Conservation (phyloP, 1,140 invertebrate species). For the Drosophila quadrilineata region DNA sequence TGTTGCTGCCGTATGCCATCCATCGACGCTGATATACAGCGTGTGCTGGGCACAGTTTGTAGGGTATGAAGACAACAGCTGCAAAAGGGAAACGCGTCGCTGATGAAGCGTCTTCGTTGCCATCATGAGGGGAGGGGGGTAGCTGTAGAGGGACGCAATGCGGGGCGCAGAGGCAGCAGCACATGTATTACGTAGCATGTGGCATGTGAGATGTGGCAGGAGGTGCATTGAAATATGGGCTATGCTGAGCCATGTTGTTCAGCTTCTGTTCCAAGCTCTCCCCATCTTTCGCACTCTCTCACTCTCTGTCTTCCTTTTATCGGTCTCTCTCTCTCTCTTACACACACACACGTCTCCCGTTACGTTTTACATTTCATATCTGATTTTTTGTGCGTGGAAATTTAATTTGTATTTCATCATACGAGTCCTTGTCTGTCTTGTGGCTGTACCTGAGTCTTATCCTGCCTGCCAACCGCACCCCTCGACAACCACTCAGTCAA, state of each 20-base stretch:
- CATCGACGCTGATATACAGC: too few relatives aligned
- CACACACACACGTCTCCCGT: constrained; percentile 15
- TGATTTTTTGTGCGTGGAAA: constrained; percentile 70
- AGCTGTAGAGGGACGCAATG: too few relatives aligned
- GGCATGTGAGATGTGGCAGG: background rate
- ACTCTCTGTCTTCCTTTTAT: background rate
- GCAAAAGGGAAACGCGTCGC: constrained; percentile 23
- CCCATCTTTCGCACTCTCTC: background rate
- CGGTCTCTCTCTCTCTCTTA: background rate
- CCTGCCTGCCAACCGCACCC: background rate
- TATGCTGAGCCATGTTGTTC: constrained; percentile 5
- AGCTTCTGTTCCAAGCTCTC: background rate
- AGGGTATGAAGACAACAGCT: constrained; percentile 26
- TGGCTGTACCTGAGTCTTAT: constrained; percentile 21
- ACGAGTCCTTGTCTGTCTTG: constrained; percentile 45
- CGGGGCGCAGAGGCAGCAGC: background rate
- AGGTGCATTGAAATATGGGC: background rate
- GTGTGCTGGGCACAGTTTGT: too few relatives aligned
- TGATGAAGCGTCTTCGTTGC: constrained; percentile 38
- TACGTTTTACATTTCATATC: constrained; percentile 76
- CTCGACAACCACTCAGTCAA: background rate
- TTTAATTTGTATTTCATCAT: constrained; percentile 79
- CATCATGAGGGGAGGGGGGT: too few relatives aligned
- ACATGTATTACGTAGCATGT: background rate
- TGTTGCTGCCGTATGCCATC: too few relatives aligned